phyloP scores from a whole-genome alignment of 2,888 invertebrate genomes.

The Oasisia sp. region DNA sequence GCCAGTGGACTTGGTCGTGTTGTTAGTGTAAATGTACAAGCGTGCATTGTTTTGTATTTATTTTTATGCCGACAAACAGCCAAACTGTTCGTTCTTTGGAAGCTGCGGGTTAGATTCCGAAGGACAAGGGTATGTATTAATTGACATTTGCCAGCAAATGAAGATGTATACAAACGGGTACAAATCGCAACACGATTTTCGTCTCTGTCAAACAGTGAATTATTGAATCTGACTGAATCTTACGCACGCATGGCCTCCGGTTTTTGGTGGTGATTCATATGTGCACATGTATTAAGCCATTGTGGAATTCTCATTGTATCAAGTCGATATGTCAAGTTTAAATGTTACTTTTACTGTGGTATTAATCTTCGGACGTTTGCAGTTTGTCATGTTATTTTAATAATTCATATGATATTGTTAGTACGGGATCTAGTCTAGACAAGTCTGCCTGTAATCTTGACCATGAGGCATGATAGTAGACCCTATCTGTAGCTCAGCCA shows the following conservation, averaged over 20 bases:
- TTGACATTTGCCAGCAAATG: not conserved
- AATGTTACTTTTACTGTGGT: not conserved
- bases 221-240: not conserved
- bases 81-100: slow-evolving; percentile 17
- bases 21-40: slow-evolving; percentile 13
- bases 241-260: not conserved
- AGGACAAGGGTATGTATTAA: slow-evolving; percentile 17
- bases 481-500: too few relatives aligned
- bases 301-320: not conserved
- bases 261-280: not conserved
- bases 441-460: too few relatives aligned
- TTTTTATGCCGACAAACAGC: slow-evolving; percentile 17
- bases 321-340: not conserved
- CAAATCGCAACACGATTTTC: not conserved
- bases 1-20: not conserved
- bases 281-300: not conserved
- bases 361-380: not conserved
- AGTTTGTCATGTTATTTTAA: not conserved
- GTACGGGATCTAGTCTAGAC: not conserved
- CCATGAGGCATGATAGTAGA: too few relatives aligned
- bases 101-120: slow-evolving; percentile 17
- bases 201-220: not conserved
- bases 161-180: not conserved
- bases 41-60: slow-evolving; percentile 13
- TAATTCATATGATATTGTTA: not conserved